Percentiles rank a stretch among this genome's conserved stretches.
Evolutionary conservation across 1,140 invertebrate species (phyloP).

Genomic region (Sminthurinus signatus): DNA sequence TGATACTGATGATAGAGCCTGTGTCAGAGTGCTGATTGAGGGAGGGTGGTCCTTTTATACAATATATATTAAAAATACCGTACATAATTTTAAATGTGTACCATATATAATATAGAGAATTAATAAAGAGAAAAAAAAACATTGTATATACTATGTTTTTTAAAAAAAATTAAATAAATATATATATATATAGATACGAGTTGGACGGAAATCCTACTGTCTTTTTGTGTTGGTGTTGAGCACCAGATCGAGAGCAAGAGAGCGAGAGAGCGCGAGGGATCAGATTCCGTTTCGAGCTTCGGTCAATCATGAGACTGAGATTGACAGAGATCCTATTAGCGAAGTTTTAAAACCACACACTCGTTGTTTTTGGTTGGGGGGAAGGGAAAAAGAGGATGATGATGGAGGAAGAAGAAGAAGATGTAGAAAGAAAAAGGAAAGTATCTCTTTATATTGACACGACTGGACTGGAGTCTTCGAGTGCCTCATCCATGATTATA

Average conservation of each 20-base stretch:
- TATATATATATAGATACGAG: background rate
- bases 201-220: constrained; percentile 30
- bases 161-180: constrained; percentile 5
- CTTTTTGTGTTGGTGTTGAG: constrained; percentile 16
- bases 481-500: constrained; percentile 25
- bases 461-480: no score
- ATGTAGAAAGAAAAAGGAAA: constrained; percentile 10
- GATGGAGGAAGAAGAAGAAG: background rate
- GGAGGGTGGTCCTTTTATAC: no score
- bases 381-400: background rate
- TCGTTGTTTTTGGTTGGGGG: no score
- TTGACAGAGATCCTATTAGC: no score
- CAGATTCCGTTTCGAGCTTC: background rate
- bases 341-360: no score
- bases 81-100: no score
- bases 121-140: background rate
- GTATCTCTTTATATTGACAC: no score
- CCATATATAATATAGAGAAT: background rate
- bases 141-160: no score
- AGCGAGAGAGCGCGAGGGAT: background rate
- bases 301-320: no score
- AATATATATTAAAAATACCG: no score
- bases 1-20: no score
- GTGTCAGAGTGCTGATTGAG: no score
- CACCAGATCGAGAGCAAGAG: background rate